phyloP scores from a whole-genome alignment of 2,888 invertebrate species.

The Epistrophella euchroma region DNA sequence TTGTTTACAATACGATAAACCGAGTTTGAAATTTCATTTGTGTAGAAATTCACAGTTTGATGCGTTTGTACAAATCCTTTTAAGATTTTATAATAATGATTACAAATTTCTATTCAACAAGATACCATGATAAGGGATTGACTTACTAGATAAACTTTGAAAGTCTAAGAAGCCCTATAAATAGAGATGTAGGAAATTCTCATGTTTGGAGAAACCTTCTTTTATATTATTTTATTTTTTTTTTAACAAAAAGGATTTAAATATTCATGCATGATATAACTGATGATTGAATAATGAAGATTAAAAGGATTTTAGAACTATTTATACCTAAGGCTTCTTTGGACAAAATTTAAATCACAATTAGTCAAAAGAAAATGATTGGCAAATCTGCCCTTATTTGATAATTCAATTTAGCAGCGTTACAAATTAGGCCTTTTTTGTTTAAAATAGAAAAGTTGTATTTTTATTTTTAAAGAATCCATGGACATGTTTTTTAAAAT shows the following conservation, averaged over 20 bases:
- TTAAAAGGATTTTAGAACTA: conserved; percentile 6
- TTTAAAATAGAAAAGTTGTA: too few species aligned
- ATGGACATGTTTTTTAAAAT: too few species aligned
- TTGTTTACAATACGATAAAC: not conserved
- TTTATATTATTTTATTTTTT: not conserved
- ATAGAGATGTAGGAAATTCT: not conserved
- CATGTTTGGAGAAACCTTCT: not conserved
- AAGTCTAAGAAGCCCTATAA: not conserved
- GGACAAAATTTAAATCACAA: not conserved
- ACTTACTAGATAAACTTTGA: conserved; percentile 7
- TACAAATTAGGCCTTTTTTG: not conserved
- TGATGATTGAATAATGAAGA: conserved; percentile 13
- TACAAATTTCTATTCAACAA: not conserved
- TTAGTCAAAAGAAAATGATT: not conserved
- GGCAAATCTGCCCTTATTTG: not conserved
- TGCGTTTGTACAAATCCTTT: conserved; percentile 16
- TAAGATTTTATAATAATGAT: not conserved
- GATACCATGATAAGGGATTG: not conserved
- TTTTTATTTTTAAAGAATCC: too few species aligned
- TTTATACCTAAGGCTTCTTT: not conserved
- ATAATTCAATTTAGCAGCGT: not conserved
- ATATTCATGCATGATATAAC: conserved; percentile 1
- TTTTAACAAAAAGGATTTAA: not conserved
- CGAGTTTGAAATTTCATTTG: conserved; percentile 2
- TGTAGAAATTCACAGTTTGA: conserved; percentile 13